These are phyloP conservation scores for Dicrurus megarhynchus DNA, from an alignment of 2,113 vertebrate species.

Conservation along the genomic window DNA sequence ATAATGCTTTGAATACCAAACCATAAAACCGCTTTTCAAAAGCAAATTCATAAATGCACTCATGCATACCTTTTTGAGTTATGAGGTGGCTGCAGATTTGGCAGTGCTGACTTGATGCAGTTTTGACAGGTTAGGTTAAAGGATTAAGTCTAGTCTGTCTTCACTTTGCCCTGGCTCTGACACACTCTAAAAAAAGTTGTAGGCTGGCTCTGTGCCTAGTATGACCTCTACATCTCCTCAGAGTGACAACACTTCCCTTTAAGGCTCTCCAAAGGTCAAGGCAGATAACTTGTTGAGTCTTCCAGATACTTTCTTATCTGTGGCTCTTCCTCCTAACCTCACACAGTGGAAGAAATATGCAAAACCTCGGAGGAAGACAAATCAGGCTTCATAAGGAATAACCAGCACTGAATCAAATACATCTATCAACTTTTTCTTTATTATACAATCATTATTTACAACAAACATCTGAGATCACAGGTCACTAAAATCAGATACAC, in stretches of 20 bases:
- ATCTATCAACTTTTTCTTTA: neutral
- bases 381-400: neutral
- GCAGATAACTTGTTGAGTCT: slow-evolving; percentile 74
- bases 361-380: slow-evolving; percentile 23
- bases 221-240: slow-evolving; percentile 72
- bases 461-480: neutral
- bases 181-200: slow-evolving; percentile 68
- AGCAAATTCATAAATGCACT: slow-evolving; percentile 67
- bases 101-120: slow-evolving; percentile 64
- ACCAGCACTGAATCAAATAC: neutral
- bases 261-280: slow-evolving; percentile 75
- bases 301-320: slow-evolving; percentile 72
- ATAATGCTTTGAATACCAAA: slow-evolving; percentile 57
- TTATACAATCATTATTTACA: neutral
- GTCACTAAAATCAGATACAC: neutral
- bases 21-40: slow-evolving; percentile 47
- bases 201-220: slow-evolving; percentile 57
- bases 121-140: slow-evolving; percentile 75
- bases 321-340: slow-evolving; percentile 57
- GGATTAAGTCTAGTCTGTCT: slow-evolving; percentile 73
- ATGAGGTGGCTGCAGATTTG: slow-evolving; percentile 72
- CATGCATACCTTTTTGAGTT: slow-evolving; percentile 71
- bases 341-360: slow-evolving; percentile 41
- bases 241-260: slow-evolving; percentile 78
- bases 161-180: slow-evolving; percentile 72